Percentiles rank a stretch among this genome's conserved stretches.
These are phyloP conservation scores for Nyctibius bracteatus DNA, from an alignment of 2,113 vertebrate genomes.

Conservation along the genomic window DNA sequence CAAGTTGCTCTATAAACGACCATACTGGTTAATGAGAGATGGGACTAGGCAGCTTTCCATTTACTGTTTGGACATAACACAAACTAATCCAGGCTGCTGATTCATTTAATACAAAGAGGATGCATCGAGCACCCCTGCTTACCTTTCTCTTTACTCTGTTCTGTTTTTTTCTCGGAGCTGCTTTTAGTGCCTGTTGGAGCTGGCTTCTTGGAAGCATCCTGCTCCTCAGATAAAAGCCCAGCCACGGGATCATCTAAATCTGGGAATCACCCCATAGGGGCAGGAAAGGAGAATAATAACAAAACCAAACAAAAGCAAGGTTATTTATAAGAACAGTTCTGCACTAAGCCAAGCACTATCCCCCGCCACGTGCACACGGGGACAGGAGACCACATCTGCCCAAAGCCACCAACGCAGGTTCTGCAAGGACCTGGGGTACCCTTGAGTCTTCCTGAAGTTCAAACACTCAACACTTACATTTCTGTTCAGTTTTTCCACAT, in stretches of 20 bases:
- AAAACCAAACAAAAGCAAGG: neutral
- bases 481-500: neutral
- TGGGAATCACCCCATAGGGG: neutral
- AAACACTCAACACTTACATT: neutral
- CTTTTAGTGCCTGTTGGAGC: neutral
- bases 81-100: neutral
- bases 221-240: conserved; percentile 75
- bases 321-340: neutral
- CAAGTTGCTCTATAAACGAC: neutral
- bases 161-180: neutral
- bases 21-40: neutral
- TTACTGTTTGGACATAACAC: neutral
- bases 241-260: conserved; percentile 72
- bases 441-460: neutral
- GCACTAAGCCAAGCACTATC: neutral
- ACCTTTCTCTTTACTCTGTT: conserved; percentile 50
- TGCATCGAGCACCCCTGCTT: neutral
- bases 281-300: neutral
- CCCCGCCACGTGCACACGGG: accelerated
- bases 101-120: neutral
- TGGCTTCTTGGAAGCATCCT: conserved; percentile 50
- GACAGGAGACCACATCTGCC: neutral
- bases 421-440: neutral
- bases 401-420: neutral
- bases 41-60: neutral